phyloP scores from a whole-genome alignment of 2,797 vertebrate species.

The Sebastes trivittatus region DNA sequence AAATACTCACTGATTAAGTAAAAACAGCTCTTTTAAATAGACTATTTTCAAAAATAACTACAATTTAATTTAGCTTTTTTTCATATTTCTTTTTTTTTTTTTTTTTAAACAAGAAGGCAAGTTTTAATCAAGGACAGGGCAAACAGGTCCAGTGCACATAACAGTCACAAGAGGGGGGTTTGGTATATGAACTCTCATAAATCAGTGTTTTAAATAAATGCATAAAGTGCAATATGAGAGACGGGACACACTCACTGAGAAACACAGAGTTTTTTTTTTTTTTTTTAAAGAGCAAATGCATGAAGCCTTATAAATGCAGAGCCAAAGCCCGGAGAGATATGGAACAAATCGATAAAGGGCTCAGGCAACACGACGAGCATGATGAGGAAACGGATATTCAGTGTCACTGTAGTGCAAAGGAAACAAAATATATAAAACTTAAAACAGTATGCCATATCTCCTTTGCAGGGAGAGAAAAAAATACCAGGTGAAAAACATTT shows the following conservation, averaged over 20 bases:
- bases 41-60: constrained; percentile 74
- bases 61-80: constrained; percentile 35
- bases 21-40: constrained; percentile 63
- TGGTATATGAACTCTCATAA: constrained; percentile 31
- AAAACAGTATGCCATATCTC: constrained; percentile 6
- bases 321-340: constrained; percentile 1
- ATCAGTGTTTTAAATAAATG: constrained; percentile 53
- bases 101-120: constrained; percentile 69
- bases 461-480: constrained; percentile 11
- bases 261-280: not conserved
- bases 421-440: constrained; percentile 25
- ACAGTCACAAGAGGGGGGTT: constrained; percentile 62
- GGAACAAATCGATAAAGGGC: not conserved
- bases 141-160: constrained; percentile 72
- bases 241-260: constrained; percentile 20
- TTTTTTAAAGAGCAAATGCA: constrained; percentile 15
- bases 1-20: constrained; percentile 58
- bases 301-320: constrained; percentile 19
- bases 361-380: not conserved
- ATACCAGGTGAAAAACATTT: constrained; percentile 40
- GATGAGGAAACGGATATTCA: constrained; percentile 25
- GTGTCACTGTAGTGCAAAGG: constrained; percentile 7
- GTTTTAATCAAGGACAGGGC: constrained; percentile 63
- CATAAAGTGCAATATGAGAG: constrained; percentile 73
- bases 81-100: constrained; percentile 8